These are phyloP conservation scores for Porites cylindrica DNA, from an alignment of 92 coral and sea anemone genomes.

Conservation along the genomic window DNA sequence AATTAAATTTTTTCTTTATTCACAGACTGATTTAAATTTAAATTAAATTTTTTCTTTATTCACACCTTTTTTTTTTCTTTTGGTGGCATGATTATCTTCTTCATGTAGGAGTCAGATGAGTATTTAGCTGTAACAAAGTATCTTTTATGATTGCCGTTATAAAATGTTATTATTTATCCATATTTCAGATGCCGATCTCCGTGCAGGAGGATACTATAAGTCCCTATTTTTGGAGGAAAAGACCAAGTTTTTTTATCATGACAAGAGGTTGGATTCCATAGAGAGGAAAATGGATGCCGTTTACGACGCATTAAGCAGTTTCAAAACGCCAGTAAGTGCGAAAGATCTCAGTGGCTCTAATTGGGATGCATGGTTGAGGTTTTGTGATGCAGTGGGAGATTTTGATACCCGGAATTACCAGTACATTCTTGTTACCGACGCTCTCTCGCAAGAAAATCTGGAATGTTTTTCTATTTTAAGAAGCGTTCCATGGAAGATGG, in stretches of 20 bases:
- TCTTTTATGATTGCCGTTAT: too few relatives aligned
- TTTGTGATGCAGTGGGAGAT: slow-evolving; percentile 67
- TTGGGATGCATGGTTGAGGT: slow-evolving; percentile 85
- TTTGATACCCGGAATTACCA: slow-evolving; percentile 77
- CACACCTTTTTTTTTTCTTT: too few relatives aligned
- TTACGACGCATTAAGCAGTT: neutral
- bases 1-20: too few relatives aligned
- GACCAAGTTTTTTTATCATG: slow-evolving; percentile 1
- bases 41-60: too few relatives aligned
- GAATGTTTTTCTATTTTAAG: slow-evolving; percentile 69
- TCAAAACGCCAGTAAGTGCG: slow-evolving; percentile 15
- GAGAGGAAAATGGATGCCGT: slow-evolving; percentile 42
- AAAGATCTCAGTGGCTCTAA: slow-evolving; percentile 58
- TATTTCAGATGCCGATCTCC: slow-evolving; percentile 63
- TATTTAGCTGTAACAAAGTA: too few relatives aligned
- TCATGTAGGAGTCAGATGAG: too few relatives aligned
- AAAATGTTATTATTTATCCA: neutral
- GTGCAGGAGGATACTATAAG: slow-evolving; percentile 67
- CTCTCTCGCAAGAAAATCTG: slow-evolving; percentile 57
- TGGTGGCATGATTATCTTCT: too few relatives aligned
- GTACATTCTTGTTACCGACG: slow-evolving; percentile 82
- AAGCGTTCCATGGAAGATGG: slow-evolving; percentile 92
- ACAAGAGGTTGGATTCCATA: slow-evolving; percentile 23
- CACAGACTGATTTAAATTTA: too few relatives aligned
- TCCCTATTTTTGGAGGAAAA: slow-evolving; percentile 67